Conservation (phyloP, 2,888 invertebrate genomes). For the Rapana venosa region DNA sequence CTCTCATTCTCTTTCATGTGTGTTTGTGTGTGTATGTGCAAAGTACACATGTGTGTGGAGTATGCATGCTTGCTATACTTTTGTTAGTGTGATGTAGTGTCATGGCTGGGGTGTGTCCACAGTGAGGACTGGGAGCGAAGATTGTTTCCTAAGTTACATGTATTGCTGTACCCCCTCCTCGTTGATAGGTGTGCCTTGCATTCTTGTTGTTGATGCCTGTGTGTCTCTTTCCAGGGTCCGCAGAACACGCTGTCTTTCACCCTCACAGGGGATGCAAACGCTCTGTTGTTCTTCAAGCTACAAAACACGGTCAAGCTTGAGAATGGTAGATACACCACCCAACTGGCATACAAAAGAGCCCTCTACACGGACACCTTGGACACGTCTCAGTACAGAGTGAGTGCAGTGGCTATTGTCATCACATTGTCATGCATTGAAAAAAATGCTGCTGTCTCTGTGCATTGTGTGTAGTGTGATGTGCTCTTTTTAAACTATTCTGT, state of each 20-base stretch:
- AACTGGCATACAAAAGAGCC: conserved; percentile 32
- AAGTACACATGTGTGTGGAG: too few relatives aligned
- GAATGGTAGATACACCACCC: conserved; percentile 33
- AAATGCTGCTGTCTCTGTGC: neutral
- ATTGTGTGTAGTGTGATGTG: too few relatives aligned
- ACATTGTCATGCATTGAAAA: neutral
- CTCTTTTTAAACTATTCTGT: too few relatives aligned
- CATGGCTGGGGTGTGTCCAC: too few relatives aligned
- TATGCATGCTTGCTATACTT: too few relatives aligned
- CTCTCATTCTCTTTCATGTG: too few relatives aligned
- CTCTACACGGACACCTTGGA: conserved; percentile 46
- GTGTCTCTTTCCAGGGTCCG: conserved; percentile 47
- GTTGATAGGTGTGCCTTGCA: neutral
- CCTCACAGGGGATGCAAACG: conserved; percentile 26
- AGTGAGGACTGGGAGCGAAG: too few relatives aligned
- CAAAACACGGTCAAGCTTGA: neutral
- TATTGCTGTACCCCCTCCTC: neutral
- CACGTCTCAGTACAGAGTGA: conserved; percentile 51
- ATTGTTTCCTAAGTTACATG: too few relatives aligned
- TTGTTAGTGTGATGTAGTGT: too few relatives aligned
- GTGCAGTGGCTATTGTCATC: neutral
- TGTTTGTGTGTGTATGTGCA: too few relatives aligned
- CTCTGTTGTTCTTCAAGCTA: conserved; percentile 35
- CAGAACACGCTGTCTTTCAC: conserved; percentile 46
- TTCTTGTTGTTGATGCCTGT: neutral